These are phyloP conservation scores for Megastigmus dorsalis DNA, from an alignment of 2,888 invertebrate species.

Conservation along the genomic window DNA sequence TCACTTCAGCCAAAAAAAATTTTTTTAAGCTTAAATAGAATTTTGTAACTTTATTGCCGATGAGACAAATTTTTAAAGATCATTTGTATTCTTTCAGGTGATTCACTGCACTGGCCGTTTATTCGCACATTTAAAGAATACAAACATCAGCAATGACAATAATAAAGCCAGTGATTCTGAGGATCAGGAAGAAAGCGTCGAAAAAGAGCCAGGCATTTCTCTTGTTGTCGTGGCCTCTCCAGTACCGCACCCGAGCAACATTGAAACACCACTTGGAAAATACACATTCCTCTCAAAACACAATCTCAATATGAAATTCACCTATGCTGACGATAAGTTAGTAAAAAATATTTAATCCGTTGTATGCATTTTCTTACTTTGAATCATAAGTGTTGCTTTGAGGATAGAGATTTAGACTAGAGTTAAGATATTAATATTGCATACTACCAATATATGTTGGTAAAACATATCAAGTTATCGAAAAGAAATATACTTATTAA, in stretches of 20 bases:
- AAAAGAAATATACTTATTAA: too few species aligned
- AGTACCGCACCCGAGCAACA: slow-evolving; percentile 92
- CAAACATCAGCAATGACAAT: slow-evolving; percentile 54
- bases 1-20: too few species aligned
- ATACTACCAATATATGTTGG: too few species aligned
- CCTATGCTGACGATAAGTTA: slow-evolving; percentile 95
- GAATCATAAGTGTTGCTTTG: too few species aligned
- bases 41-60: too few species aligned
- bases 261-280: slow-evolving; percentile 91
- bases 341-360: too few species aligned
- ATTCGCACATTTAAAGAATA: slow-evolving; percentile 74
- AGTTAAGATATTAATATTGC: too few species aligned
- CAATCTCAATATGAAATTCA: slow-evolving; percentile 94
- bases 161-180: slow-evolving; percentile 62
- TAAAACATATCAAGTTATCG: too few species aligned
- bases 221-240: slow-evolving; percentile 87
- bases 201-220: slow-evolving; percentile 73
- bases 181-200: slow-evolving; percentile 64
- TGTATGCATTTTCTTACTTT: too few species aligned
- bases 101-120: slow-evolving; percentile 91
- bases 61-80: too few species aligned
- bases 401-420: too few species aligned
- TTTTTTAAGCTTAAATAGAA: too few species aligned
- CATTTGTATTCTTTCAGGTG: slow-evolving; percentile 83
- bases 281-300: slow-evolving; percentile 95